Percentiles rank a stretch among this genome's conserved stretches.
These are phyloP conservation scores for Tenthredo mesomela DNA, from an alignment of 2,888 invertebrate species.

Conservation along the genomic window DNA sequence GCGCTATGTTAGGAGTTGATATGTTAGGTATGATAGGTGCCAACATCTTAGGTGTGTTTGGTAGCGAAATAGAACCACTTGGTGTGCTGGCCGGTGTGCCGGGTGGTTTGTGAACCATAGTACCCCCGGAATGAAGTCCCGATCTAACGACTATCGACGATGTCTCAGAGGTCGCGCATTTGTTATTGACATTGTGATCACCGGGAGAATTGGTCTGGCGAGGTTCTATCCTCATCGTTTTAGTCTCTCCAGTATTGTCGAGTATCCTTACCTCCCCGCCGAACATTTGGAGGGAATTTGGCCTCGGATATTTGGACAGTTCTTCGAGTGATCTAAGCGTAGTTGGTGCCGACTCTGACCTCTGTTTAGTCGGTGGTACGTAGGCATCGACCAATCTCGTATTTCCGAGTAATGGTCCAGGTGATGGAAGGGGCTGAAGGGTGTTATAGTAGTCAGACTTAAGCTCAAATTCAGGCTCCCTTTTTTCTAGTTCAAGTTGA, in stretches of 20 bases:
- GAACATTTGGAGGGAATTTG: slow-evolving; percentile 84
- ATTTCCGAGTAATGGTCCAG: slow-evolving; percentile 90
- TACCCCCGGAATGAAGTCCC: slow-evolving; percentile 91
- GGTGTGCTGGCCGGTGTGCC: slow-evolving; percentile 64
- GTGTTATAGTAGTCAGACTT: slow-evolving; percentile 69
- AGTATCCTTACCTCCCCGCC: slow-evolving; percentile 89
- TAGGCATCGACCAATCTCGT: slow-evolving; percentile 88
- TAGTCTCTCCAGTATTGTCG: slow-evolving; percentile 85
- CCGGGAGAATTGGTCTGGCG: slow-evolving; percentile 79
- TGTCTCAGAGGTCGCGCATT: slow-evolving; percentile 78
- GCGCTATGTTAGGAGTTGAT: slow-evolving; percentile 80
- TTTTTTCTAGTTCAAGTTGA: slow-evolving; percentile 68
- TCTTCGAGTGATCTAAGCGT: slow-evolving; percentile 81
- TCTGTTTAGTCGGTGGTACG: slow-evolving; percentile 79
- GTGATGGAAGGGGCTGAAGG: slow-evolving; percentile 85
- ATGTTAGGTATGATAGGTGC: slow-evolving; percentile 81
- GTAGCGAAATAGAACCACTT: slow-evolving; percentile 70
- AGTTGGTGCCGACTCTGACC: slow-evolving; percentile 79
- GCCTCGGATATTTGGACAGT: slow-evolving; percentile 80
- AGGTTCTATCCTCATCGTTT: slow-evolving; percentile 85
- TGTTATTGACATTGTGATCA: slow-evolving; percentile 62
- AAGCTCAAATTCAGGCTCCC: slow-evolving; percentile 65
- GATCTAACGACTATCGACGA: slow-evolving; percentile 89
- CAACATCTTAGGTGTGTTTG: slow-evolving; percentile 81
- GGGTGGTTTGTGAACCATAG: slow-evolving; percentile 84